A percentile compares a stretch with the other conserved stretches of the same genome.
phyloP scores from a whole-genome alignment of 1,140 invertebrate species.

The Brachionus paranguensis region DNA sequence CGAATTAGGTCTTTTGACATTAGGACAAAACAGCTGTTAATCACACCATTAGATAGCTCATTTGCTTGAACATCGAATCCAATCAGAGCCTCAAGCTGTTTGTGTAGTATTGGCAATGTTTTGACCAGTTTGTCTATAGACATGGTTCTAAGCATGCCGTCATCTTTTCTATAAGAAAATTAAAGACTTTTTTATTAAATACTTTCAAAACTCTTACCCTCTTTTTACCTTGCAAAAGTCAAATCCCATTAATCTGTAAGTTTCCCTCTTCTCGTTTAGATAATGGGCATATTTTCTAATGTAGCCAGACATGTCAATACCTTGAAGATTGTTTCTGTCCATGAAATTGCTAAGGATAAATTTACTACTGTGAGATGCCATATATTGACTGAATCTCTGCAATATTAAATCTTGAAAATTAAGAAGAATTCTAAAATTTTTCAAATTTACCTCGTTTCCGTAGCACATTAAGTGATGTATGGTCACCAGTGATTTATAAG shows the following conservation, averaged over 20 bases:
- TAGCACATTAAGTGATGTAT: constrained; percentile 98
- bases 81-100: constrained; percentile 84
- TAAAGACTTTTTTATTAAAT: constrained; percentile 13
- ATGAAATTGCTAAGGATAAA: not conserved
- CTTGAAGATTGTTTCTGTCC: constrained; percentile 60
- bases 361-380: constrained; percentile 38
- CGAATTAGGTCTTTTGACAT: constrained; percentile 96
- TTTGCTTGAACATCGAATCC: constrained; percentile 86
- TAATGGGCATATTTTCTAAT: constrained; percentile 97
- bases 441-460: constrained; percentile 76
- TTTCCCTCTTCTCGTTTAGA: constrained; percentile 95
- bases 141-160: constrained; percentile 92
- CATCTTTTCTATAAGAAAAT: constrained; percentile 73
- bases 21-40: constrained; percentile 96
- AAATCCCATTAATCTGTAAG: constrained; percentile 94
- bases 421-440: constrained; percentile 50
- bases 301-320: constrained; percentile 98
- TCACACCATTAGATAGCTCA: constrained; percentile 94
- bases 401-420: constrained; percentile 17
- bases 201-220: constrained; percentile 64
- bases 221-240: constrained; percentile 99
- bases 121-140: constrained; percentile 92
- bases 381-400: constrained; percentile 24
- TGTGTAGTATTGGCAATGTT: constrained; percentile 87
- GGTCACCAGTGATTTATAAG: constrained; percentile 95